Conservation (phyloP, 2,113 vertebrate genomes). For the Daphoenositta chrysoptera region DNA sequence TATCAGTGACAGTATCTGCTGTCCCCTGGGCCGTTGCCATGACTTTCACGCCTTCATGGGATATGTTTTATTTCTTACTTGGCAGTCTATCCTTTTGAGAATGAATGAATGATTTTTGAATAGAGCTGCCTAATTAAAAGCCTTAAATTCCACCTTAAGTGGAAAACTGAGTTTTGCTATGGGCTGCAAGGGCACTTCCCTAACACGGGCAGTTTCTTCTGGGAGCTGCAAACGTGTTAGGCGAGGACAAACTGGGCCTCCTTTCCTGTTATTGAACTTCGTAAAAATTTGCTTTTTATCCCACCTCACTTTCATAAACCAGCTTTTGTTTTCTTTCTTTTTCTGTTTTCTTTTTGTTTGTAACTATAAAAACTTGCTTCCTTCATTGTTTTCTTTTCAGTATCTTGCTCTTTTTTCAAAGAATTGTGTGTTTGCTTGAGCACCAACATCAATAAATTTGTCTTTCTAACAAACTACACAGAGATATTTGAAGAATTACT, state of each 20-base stretch:
- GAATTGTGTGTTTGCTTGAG: background rate
- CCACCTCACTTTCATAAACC: background rate
- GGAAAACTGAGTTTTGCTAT: background rate
- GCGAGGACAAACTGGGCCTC: background rate
- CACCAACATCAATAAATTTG: background rate
- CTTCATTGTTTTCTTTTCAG: background rate
- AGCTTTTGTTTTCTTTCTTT: background rate
- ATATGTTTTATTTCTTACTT: conserved; percentile 21
- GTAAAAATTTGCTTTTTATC: background rate
- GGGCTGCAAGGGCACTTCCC: background rate
- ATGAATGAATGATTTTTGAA: background rate
- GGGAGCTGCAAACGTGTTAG: background rate
- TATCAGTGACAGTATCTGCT: background rate
- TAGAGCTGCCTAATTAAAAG: background rate
- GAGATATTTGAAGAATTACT: background rate
- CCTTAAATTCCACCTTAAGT: background rate
- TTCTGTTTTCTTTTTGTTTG: background rate
- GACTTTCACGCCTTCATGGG: background rate
- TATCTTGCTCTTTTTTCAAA: background rate
- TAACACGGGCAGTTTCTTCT: background rate
- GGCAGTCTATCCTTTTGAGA: background rate
- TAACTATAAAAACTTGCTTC: background rate
- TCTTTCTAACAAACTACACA: background rate
- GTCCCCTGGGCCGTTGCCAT: background rate
- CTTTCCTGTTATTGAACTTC: background rate